Percentiles rank a stretch among this genome's conserved stretches.
These are phyloP conservation scores for Cylloceria caligata DNA, from an alignment of 2,888 invertebrate genomes.

Conservation along the genomic window DNA sequence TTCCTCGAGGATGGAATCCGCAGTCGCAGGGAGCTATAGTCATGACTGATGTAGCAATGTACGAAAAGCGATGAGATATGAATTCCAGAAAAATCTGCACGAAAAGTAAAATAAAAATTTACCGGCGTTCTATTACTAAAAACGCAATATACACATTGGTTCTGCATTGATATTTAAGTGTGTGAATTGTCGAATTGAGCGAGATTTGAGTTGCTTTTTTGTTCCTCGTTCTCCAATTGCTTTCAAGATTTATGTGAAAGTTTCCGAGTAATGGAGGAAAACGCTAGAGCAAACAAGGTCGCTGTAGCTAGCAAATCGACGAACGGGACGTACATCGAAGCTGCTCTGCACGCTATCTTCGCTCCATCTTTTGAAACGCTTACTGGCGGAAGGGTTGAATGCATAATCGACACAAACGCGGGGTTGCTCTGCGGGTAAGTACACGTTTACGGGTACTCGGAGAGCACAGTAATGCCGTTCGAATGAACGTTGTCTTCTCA, in stretches of 20 bases:
- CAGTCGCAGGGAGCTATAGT: conserved; percentile 26
- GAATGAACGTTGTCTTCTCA: conserved; percentile 26
- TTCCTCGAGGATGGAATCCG: conserved; percentile 38
- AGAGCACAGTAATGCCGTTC: conserved; percentile 41
- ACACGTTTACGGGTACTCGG: conserved; percentile 14
- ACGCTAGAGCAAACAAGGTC: conserved; percentile 61
- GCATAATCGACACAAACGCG: conserved; percentile 64
- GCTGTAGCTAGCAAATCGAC: conserved; percentile 36
- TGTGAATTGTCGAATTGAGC: conserved; percentile 22
- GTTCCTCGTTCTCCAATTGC: neutral
- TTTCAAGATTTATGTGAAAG: conserved; percentile 4
- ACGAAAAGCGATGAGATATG: conserved; percentile 29
- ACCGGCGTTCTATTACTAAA: neutral
- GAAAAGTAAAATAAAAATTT: conserved; percentile 40
- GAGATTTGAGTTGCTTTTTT: conserved; percentile 28
- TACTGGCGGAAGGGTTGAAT: conserved; percentile 54
- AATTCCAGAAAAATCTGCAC: conserved; percentile 17
- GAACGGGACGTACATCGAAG: neutral
- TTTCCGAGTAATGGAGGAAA: conserved; percentile 38
- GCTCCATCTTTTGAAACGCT: conserved; percentile 43
- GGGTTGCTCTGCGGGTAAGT: conserved; percentile 15
- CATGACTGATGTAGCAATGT: conserved; percentile 35
- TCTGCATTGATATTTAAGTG: conserved; percentile 19
- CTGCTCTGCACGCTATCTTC: conserved; percentile 23
- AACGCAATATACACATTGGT: conserved; percentile 3